Conservation (phyloP, 2,888 invertebrate species). For the Noctua comes region DNA sequence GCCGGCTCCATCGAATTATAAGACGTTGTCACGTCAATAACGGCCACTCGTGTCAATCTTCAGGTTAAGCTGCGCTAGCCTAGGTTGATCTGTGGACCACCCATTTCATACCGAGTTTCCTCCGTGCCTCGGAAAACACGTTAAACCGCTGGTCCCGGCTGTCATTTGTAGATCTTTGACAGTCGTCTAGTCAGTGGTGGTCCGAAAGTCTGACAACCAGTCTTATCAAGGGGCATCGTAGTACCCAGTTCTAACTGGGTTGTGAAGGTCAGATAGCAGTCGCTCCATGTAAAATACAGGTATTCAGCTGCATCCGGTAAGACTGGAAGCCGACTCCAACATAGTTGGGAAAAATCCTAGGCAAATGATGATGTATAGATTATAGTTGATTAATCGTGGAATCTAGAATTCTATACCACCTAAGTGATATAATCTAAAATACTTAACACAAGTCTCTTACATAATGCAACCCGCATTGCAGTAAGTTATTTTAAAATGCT, state of each 20-base stretch:
- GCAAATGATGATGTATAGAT: neutral
- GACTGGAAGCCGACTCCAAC: neutral
- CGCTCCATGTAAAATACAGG: neutral
- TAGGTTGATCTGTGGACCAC: neutral
- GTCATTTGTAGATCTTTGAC: neutral
- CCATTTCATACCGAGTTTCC: neutral
- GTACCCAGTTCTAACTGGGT: no score
- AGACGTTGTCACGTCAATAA: no score
- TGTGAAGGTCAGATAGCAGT: no score
- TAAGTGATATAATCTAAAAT: neutral
- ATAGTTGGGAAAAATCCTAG: neutral
- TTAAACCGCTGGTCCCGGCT: neutral
- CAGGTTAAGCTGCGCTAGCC: neutral
- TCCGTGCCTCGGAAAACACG: no score
- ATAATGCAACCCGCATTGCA: conserved; percentile 23
- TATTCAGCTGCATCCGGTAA: neutral
- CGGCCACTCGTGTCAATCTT: neutral
- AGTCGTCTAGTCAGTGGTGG: neutral
- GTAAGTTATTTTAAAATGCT: conserved; percentile 21
- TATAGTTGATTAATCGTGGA: neutral
- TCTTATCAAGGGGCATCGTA: no score
- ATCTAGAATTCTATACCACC: neutral
- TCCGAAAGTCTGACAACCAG: no score
- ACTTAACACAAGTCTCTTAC: neutral
- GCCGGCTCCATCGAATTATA: no score